A percentile compares a stretch with the other conserved stretches of the same genome.
Conservation (phyloP, 2,797 vertebrate species). For the Lophotriccus pileatus region DNA sequence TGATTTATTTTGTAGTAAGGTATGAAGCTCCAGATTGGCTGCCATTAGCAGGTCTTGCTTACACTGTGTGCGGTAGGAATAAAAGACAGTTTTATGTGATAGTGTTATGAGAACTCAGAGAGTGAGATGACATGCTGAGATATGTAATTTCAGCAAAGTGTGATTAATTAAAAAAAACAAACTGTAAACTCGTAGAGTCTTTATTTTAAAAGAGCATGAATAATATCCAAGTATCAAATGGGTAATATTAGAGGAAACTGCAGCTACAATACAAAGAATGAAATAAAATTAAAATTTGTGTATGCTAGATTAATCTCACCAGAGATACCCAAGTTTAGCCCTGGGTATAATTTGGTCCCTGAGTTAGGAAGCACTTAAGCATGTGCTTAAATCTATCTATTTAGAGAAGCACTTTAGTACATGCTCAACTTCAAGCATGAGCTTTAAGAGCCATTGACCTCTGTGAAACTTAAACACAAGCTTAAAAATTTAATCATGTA, state of each 20-base stretch:
- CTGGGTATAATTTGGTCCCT: neutral
- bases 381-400: neutral
- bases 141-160: neutral
- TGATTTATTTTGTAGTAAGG: neutral
- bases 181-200: neutral
- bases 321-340: neutral
- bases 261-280: neutral
- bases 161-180: neutral
- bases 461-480: neutral
- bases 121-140: neutral
- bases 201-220: neutral
- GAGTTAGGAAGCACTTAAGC: neutral
- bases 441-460: neutral
- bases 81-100: neutral
- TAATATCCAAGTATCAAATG: neutral
- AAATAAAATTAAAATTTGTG: neutral
- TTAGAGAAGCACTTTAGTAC: neutral
- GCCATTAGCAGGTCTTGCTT: neutral
- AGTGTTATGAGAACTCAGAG: neutral
- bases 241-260: neutral
- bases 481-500: neutral
- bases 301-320: neutral
- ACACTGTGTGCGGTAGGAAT: neutral
- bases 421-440: neutral
- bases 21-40: neutral